These are phyloP conservation scores for Hemithea aestivaria DNA, from an alignment of 2,888 invertebrate genomes.

Conservation along the genomic window DNA sequence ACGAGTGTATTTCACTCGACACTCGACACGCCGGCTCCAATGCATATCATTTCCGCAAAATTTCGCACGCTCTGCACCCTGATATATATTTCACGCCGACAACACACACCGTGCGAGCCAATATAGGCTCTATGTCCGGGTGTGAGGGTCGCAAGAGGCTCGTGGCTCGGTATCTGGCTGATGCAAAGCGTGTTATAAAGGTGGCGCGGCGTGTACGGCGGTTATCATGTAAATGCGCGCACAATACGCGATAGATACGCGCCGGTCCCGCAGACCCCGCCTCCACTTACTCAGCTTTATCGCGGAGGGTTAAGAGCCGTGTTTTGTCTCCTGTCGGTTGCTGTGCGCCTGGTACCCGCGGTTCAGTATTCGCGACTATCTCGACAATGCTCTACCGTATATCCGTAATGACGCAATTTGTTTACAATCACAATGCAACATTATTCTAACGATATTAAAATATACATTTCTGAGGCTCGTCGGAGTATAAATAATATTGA, in stretches of 20 bases:
- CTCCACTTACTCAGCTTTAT: constrained; percentile 7
- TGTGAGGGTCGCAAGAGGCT: background rate
- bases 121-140: background rate
- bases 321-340: constrained; percentile 10
- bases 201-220: constrained; percentile 26
- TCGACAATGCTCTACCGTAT: background rate
- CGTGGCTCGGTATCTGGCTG: background rate
- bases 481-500: too few species aligned
- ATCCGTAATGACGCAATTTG: background rate
- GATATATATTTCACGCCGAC: constrained; percentile 4
- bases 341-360: too few species aligned
- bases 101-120: background rate
- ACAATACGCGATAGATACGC: constrained; percentile 11
- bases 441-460: background rate
- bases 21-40: constrained; percentile 8
- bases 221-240: constrained; percentile 37
- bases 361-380: too few species aligned
- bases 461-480: constrained; percentile 1
- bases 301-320: constrained; percentile 5
- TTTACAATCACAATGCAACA: too few species aligned
- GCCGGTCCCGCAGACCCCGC: background rate
- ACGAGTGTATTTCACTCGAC: constrained; percentile 19
- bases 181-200: constrained; percentile 17
- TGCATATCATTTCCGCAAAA: constrained; percentile 21
- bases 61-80: constrained; percentile 26